phyloP scores from a whole-genome alignment of 2,113 vertebrate genomes.

The Numenius arquata region DNA sequence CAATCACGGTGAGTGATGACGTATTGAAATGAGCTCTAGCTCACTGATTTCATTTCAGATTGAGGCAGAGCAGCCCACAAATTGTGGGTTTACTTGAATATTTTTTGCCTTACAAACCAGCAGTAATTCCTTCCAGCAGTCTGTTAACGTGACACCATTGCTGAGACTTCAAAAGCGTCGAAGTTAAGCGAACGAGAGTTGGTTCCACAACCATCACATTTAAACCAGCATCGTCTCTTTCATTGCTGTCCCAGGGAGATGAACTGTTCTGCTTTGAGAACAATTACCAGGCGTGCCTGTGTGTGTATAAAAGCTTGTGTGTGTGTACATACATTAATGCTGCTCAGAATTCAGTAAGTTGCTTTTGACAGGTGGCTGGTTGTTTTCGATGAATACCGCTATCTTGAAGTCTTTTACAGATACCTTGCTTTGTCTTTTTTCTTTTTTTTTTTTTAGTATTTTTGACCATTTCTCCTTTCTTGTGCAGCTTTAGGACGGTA shows the following conservation, averaged over 20 bases:
- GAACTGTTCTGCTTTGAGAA: background rate
- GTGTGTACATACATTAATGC: background rate
- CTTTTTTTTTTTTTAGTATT: too few relatives aligned
- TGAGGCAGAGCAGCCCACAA: background rate
- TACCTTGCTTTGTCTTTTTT: too few relatives aligned
- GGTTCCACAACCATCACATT: accelerated
- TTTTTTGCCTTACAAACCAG: background rate
- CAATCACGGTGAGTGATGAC: background rate
- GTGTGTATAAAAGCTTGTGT: too few relatives aligned
- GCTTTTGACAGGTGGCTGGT: background rate
- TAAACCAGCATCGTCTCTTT: background rate
- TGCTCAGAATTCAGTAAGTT: background rate
- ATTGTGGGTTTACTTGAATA: background rate
- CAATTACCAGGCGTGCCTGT: background rate
- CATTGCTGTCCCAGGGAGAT: background rate
- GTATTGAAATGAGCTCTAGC: background rate
- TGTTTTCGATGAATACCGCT: background rate
- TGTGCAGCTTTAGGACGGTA: background rate
- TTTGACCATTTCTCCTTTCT: background rate
- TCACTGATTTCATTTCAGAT: background rate
- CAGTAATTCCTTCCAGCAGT: background rate
- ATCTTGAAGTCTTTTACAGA: background rate
- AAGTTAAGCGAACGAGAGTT: background rate
- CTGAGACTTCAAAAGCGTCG: background rate
- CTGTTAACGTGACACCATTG: background rate